Percentiles rank a stretch among this genome's conserved stretches.
Evolutionary conservation across 2,797 vertebrate species (phyloP).

Genomic region (Micrastur ruficollis): DNA sequence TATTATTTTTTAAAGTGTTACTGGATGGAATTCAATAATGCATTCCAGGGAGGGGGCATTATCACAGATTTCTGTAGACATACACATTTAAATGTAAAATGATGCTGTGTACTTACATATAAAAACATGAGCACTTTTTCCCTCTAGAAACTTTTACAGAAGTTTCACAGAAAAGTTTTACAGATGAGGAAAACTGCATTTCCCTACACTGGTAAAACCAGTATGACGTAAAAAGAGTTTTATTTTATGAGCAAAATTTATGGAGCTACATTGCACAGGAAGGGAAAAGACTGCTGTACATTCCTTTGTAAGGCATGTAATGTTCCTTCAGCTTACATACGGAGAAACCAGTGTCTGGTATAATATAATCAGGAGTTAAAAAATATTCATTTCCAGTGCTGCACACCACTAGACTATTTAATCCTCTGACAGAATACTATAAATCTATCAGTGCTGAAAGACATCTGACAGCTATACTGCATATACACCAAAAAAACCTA

Average conservation of each 20-base stretch:
- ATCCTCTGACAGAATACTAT: background rate
- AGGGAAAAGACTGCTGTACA: background rate
- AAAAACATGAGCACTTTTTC: background rate
- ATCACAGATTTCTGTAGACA: background rate
- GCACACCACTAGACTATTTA: background rate
- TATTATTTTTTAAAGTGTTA: background rate
- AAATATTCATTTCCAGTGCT: background rate
- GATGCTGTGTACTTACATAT: rapidly evolving
- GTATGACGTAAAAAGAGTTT: background rate
- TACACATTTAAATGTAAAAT: background rate
- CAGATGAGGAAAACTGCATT: background rate
- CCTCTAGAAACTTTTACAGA: background rate
- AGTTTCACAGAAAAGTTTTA: background rate
- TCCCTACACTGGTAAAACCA: background rate
- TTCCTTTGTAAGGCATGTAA: background rate
- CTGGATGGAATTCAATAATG: background rate
- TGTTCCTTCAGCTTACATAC: background rate
- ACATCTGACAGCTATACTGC: background rate
- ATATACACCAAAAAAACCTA: background rate
- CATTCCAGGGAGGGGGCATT: background rate
- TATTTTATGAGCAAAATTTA: background rate
- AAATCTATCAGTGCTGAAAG: background rate
- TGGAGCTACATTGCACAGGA: background rate
- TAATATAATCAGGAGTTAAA: background rate
- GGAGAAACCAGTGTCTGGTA: background rate